phyloP scores from a whole-genome alignment of 92 coral and sea anemone genomes.

The Meandrina meandrites region DNA sequence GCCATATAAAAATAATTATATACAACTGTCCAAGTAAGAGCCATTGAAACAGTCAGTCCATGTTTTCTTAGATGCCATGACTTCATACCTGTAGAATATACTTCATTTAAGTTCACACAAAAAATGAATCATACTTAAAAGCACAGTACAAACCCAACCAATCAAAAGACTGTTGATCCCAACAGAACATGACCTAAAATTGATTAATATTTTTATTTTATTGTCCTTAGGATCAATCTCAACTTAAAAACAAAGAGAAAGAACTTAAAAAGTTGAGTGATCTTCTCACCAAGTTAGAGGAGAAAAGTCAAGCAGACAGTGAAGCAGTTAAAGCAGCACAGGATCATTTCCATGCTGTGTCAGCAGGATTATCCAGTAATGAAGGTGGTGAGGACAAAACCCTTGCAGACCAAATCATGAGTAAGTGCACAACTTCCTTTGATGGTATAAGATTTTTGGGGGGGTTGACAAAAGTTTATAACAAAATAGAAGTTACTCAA shows the following conservation, averaged over 20 bases:
- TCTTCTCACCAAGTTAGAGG: slow-evolving; percentile 75
- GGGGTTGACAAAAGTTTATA: not conserved
- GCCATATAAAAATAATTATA: no score
- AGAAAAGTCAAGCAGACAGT: slow-evolving; percentile 82
- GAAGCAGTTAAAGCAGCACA: slow-evolving; percentile 84
- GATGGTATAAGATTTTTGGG: not conserved
- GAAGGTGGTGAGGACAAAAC: slow-evolving; percentile 94
- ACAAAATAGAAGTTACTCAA: no score
- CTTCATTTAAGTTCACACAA: no score
- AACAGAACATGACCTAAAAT: not conserved
- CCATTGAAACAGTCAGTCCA: no score
- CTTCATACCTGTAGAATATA: no score
- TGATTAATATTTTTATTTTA: not conserved
- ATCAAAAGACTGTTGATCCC: not conserved
- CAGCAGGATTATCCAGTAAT: slow-evolving; percentile 93
- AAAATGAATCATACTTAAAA: no score
- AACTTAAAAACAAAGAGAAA: slow-evolving; percentile 70
- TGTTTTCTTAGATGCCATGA: no score
- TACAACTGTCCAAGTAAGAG: no score
- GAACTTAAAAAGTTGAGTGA: slow-evolving; percentile 75
- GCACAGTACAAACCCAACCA: not conserved
- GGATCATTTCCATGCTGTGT: slow-evolving; percentile 96
- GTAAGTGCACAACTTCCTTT: slow-evolving; percentile 46
- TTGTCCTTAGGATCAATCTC: slow-evolving; percentile 72
- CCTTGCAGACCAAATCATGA: slow-evolving; percentile 94